Base-by-base conservation (phyloP, 1,140 invertebrate species). In the Anthonomus grandis region DNA sequence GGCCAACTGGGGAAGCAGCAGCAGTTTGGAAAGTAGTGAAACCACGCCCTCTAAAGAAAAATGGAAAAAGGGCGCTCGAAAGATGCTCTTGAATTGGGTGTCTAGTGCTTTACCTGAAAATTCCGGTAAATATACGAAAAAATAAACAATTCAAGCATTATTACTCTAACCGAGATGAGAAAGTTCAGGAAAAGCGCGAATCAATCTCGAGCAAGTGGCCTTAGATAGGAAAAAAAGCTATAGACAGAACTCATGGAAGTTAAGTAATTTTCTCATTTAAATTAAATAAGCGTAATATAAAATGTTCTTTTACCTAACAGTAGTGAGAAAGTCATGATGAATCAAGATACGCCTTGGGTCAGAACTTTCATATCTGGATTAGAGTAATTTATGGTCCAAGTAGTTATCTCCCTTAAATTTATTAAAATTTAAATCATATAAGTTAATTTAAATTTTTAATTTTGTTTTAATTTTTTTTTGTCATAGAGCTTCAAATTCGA, bases 71-170 rank as follows among this genome's bases (percentile, higher is more conserved):
- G 90, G 92, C 41, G 93, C 92, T 54, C 85, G 90, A 70, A 95
- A 94, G 79, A 93, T 92, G 31, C 76, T 98, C 24, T 75, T 98
- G 41, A 88, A 93, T 65, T 98, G 95, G 95, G 94, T 96, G 27
- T 89, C 92, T 49, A 93, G 93, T 70, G 89, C 91, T 19, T 77
- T 97, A 64, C 91, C 92, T 70, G 95, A 91, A 73, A 86, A 92
- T 68, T 85, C 85, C 68, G 55, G 53, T 56, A 13, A 2, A 22
- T 15, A n/a, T n/a, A n/a, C n/a, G n/a, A n/a, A n/a, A n/a, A n/a
- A n/a, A 18, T 3, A 10, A 5, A 13, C 17, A 10, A 8, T 6
- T 39, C 8, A n/a, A n/a, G n/a, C n/a, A n/a, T n/a, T n/a, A n/a
- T n/a, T n/a, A n/a, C n/a, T n/a, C n/a, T n/a, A n/a, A n/a, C n/a